These are phyloP conservation scores for Parochlus steinenii DNA, from an alignment of 2,888 invertebrate genomes.

Conservation along the genomic window DNA sequence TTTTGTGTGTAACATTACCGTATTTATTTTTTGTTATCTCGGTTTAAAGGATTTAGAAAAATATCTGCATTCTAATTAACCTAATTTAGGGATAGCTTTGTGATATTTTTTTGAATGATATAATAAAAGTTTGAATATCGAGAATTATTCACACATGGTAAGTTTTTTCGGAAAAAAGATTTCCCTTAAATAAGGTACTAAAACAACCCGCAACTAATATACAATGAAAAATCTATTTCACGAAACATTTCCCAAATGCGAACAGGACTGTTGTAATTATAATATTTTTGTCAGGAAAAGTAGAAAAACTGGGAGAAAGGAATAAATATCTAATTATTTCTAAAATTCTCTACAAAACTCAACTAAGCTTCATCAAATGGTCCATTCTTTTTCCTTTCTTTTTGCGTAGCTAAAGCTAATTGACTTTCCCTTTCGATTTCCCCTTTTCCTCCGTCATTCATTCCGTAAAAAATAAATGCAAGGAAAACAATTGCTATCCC, in stretches of 20 bases:
- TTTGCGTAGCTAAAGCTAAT: not conserved
- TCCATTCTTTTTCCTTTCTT: not conserved
- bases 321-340: not conserved
- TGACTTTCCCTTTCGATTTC: not conserved
- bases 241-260: constrained; percentile 6
- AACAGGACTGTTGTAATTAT: not conserved
- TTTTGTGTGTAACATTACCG: too few species aligned
- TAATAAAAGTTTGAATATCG: too few species aligned
- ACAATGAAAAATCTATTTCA: too few species aligned
- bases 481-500: constrained; percentile 13
- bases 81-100: too few species aligned
- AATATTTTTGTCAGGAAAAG: not conserved
- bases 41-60: too few species aligned
- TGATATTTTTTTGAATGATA: too few species aligned
- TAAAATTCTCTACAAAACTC: not conserved
- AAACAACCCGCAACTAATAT: too few species aligned
- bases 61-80: too few species aligned
- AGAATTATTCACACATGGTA: too few species aligned
- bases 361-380: constrained; percentile 5
- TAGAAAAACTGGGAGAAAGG: not conserved
- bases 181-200: too few species aligned
- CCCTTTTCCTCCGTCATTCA: not conserved
- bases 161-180: too few species aligned
- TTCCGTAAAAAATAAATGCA: constrained; percentile 8
- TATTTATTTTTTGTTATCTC: too few species aligned